Conservation (phyloP, 2,888 invertebrate genomes). For the Troides aeacus region DNA sequence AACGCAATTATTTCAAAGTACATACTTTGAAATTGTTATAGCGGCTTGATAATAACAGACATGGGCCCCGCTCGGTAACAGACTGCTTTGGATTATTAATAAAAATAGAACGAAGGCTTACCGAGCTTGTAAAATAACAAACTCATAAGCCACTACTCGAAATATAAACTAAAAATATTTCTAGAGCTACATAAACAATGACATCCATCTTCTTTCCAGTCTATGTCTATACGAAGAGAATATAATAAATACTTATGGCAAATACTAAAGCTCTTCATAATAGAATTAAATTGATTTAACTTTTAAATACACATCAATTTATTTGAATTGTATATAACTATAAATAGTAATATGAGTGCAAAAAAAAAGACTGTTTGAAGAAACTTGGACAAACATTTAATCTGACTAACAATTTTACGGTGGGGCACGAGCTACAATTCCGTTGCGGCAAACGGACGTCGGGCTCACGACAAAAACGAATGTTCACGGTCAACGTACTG, state of each 20-base stretch:
- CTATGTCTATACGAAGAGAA: background rate
- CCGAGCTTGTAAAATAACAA: conserved; percentile 18
- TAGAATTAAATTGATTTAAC: too few species aligned
- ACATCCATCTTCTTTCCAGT: background rate
- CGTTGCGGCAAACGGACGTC: conserved; percentile 31
- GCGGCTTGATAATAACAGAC: conserved; percentile 70
- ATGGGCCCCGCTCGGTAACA: conserved; percentile 43
- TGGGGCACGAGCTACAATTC: conserved; percentile 48
- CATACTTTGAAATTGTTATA: conserved; percentile 61
- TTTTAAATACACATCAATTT: too few species aligned
- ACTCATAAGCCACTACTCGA: background rate
- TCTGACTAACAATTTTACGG: conserved; percentile 33
- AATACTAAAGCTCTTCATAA: too few species aligned
- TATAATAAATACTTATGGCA: background rate
- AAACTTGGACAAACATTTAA: conserved; percentile 14
- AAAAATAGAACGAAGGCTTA: conserved; percentile 21
- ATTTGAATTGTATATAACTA: background rate
- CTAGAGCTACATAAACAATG: background rate
- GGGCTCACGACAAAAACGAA: conserved; percentile 53
- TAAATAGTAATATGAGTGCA: background rate
- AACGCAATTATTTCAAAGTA: conserved; percentile 73
- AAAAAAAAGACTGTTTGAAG: background rate
- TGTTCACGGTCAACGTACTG: conserved; percentile 57
- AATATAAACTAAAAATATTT: background rate
- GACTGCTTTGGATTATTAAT: conserved; percentile 13